A percentile compares a stretch with the other conserved stretches of the same genome.
Conservation (phyloP, 2,113 vertebrate genomes). For the Micronycteris hirsuta region DNA sequence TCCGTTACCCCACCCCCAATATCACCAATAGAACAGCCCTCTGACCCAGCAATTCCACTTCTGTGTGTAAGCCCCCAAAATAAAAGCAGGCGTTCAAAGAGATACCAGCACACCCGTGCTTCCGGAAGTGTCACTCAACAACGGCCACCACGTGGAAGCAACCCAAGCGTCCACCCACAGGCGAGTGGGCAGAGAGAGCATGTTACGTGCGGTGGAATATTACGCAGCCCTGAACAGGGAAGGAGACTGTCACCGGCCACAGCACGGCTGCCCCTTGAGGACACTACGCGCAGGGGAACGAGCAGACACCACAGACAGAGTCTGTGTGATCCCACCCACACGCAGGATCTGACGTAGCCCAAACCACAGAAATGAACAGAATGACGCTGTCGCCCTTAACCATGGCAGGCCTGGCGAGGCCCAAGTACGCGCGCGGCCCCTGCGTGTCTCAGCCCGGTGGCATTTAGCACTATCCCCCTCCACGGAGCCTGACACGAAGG, state of each 20-base stretch:
- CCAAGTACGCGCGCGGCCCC: rapidly evolving
- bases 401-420: rapidly evolving
- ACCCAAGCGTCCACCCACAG: neutral
- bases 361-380: neutral
- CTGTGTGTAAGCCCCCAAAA: neutral
- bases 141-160: neutral
- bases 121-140: neutral
- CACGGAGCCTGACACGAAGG: neutral
- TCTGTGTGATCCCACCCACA: rapidly evolving
- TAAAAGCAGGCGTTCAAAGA: neutral
- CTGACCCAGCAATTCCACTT: neutral
- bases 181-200: neutral
- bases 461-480: neutral
- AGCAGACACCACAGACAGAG: neutral
- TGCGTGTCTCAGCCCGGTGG: rapidly evolving
- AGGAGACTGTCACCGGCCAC: no score
- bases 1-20: neutral
- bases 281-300: neutral
- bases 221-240: rapidly evolving
- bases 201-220: neutral
- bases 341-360: rapidly evolving
- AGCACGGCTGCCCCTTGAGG: neutral
- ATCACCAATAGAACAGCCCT: neutral
- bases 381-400: rapidly evolving
- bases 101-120: no score